Evolutionary conservation across 2,113 vertebrate species (phyloP).

Genomic region (Canis aureus): DNA sequence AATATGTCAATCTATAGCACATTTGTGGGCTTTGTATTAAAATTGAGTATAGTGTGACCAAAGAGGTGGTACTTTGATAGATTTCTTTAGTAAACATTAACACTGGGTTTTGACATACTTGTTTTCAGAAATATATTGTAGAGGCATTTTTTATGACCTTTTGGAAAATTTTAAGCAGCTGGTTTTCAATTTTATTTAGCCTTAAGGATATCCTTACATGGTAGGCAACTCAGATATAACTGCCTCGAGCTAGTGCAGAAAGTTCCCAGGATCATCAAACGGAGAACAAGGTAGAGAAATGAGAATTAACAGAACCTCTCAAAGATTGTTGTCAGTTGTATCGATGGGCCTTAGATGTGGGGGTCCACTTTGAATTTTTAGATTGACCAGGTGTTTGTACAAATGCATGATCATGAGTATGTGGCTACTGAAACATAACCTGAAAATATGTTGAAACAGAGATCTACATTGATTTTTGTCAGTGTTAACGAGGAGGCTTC

Average conservation of each 20-base stretch:
- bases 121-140: constrained; percentile 43
- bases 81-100: background rate
- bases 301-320: background rate
- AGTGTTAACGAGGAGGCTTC: background rate
- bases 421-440: background rate
- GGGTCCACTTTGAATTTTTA: background rate
- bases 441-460: background rate
- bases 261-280: constrained; percentile 25
- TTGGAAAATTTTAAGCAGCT: constrained; percentile 51
- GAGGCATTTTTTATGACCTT: constrained; percentile 67
- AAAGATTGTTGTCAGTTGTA: background rate
- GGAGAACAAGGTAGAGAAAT: background rate
- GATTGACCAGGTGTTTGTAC: background rate
- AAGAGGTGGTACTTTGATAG: background rate
- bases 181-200: constrained; percentile 74
- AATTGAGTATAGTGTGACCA: constrained; percentile 28
- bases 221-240: constrained; percentile 53
- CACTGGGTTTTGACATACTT: constrained; percentile 22
- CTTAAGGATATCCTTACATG: constrained; percentile 52
- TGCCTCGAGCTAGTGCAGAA: constrained; percentile 59
- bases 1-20: constrained; percentile 42
- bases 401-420: background rate
- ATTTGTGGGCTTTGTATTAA: constrained; percentile 15
- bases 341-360: background rate
- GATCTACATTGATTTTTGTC: background rate